Base-by-base conservation (phyloP, 2,888 invertebrate species). In the Euclidia mi region DNA sequence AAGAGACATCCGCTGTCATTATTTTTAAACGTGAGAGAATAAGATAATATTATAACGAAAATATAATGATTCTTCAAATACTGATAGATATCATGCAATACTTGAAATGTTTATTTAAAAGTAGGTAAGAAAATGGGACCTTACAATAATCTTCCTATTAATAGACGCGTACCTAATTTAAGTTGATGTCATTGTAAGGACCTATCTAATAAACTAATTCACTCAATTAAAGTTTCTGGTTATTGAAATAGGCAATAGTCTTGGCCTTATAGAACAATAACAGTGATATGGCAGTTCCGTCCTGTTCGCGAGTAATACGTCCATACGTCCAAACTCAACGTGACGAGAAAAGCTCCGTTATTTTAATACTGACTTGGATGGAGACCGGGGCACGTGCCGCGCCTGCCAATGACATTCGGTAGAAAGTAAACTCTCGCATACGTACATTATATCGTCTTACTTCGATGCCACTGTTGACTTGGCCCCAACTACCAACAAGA, bases 371-470 rank as follows among this genome's bases (percentile, higher is more conserved):
- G 67, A 60, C 60, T 64, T 70, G 78, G 80, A 76, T 71, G 72
- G 77, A 80, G 79, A 73, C 67, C 58, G 64, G 60, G 69, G 79
- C 82, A 85, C 92, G 92, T 92, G 92, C 83, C 84, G 63, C 79
- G 91, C 87, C 83, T 92, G 82, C 79, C 68, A 89, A 91, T 86
- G 85, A 83, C 84, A 85, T 73, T 78, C 63, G 70, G 75, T 91
- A 90, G 90, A 91, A 92, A 91, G 91, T 88, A 87, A 89, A 87
- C 88, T 90, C 87, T 88, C 88, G 81, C 79, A 72, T 65, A 34
- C 34, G 64, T 65, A 72, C 73, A 57, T 41, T 38, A 71, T 40
- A 48, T 67, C 58, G 68, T 58, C 57, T 71, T 56, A 62, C 35
- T 51, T 55, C 63, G 50, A 65, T 52, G 57, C 64, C 51, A 51